Evolutionary conservation across 2,888 invertebrate genomes (phyloP), one percentile per base, ranked within the genome.

Genomic region (Cantharis nigra): DNA sequence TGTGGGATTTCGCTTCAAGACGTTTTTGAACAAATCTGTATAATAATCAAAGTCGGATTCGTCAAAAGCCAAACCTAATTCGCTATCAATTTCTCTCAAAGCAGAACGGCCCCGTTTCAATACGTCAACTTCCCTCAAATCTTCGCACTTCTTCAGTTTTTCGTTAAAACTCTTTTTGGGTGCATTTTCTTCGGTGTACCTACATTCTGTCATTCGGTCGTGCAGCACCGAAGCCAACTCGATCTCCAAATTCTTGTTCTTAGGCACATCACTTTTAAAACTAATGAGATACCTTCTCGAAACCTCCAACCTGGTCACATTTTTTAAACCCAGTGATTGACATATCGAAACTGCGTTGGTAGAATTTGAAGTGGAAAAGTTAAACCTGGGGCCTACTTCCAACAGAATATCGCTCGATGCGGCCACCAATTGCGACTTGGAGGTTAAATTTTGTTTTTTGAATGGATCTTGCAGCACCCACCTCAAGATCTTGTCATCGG

Each of bases 311-410:
- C 98, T 92, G 3, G 90, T 91, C 4, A 99, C 91, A 86, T 93
- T 92, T 63, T 89, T 89, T 33, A 98, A 89, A 3, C 96, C 95
- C 67, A 97, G 92, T 83, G 96, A 95, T 81, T 93, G 93, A 86
- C 97, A 98, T 82, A 98, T 98, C 72, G 98, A 97, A 0, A 98
- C 96, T 28, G 97, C 97, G 89, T 99, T 99, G 82, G 97, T 98
- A 0, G 98, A 98, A 87, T 96, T 96, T 0, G 99, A 94, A 63
- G 98, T 98, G 14, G 97, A 97, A 87, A 98, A 98, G 89, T 97
- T 97, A 83, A 97, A 94, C 83, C 97, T 93, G 49, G 98, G 98
- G 26, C 98, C 98, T 86, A 97, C 95, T 91, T 98, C 98, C 83
- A 98, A 91, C 7, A 97, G 81, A 11, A 90, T 86, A 78, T 90